Conservation (phyloP, 2,797 vertebrate species). For the Labroides dimidiatus region DNA sequence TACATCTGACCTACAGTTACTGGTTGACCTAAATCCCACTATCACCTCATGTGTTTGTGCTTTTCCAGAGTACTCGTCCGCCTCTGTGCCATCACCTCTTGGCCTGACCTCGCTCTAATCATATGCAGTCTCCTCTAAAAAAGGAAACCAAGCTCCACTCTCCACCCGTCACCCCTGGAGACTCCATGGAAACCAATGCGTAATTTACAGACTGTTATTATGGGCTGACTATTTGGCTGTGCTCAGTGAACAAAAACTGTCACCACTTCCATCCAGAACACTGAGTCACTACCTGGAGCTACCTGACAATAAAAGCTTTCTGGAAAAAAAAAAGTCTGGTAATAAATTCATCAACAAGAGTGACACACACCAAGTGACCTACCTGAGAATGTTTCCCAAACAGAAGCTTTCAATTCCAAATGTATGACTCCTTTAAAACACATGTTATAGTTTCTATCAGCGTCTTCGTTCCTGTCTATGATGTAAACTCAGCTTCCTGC, state of each 20-base stretch:
- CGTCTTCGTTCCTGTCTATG: background rate
- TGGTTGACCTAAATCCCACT: constrained; percentile 14
- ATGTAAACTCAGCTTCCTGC: constrained; percentile 1
- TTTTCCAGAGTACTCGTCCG: background rate
- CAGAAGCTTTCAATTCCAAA: background rate
- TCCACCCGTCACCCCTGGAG: constrained; percentile 88
- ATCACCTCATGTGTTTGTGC: background rate
- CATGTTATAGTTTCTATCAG: background rate
- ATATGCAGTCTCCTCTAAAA: constrained; percentile 86
- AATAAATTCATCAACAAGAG: background rate
- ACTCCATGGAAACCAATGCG: constrained; percentile 91
- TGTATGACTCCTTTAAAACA: background rate
- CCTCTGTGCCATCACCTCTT: background rate
- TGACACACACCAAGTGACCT: background rate
- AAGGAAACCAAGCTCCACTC: constrained; percentile 79
- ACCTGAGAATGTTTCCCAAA: background rate
- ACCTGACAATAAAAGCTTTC: background rate
- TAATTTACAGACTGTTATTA: constrained; percentile 79
- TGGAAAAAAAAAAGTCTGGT: background rate
- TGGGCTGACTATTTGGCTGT: constrained; percentile 49
- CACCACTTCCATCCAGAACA: constrained; percentile 19
- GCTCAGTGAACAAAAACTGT: constrained; percentile 40
- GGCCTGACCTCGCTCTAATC: constrained; percentile 48
- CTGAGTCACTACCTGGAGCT: constrained; percentile 31
- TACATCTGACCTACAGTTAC: constrained; percentile 9